phyloP scores from a whole-genome alignment of 2,113 vertebrate species.

The Syngnathus typhle region DNA sequence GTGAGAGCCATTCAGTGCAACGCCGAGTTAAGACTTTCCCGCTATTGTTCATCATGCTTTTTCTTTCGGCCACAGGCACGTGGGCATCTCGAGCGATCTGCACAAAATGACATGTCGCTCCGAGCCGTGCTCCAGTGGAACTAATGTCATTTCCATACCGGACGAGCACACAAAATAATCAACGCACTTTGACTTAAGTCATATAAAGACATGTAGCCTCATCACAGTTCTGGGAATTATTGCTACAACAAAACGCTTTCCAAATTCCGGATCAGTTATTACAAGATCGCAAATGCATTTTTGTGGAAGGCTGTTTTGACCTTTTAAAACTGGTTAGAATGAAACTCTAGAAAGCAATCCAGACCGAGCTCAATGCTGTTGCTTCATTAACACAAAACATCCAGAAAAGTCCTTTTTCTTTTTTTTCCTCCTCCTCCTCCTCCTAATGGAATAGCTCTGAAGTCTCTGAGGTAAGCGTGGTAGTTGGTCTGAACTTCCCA shows the following conservation, averaged over 20 bases:
- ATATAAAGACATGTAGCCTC: constrained; percentile 50
- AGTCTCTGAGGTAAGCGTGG: constrained; percentile 63
- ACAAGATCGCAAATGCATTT: constrained; percentile 55
- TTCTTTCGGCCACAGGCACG: constrained; percentile 57
- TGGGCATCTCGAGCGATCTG: constrained; percentile 49
- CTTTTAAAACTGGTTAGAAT: constrained; percentile 24
- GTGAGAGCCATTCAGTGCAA: constrained; percentile 62
- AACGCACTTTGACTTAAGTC: constrained; percentile 61
- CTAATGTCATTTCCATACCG: constrained; percentile 37
- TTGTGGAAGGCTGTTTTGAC: constrained; percentile 44
- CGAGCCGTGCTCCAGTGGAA: constrained; percentile 42
- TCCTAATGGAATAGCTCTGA: constrained; percentile 42
- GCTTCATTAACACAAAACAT: constrained; percentile 31
- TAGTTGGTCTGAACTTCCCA: constrained; percentile 58
- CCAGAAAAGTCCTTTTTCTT: constrained; percentile 55
- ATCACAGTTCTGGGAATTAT: constrained; percentile 66
- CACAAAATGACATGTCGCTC: constrained; percentile 45
- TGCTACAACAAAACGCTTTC: constrained; percentile 60
- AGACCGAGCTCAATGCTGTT: constrained; percentile 21
- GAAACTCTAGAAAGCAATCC: constrained; percentile 27
- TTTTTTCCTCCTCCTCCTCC: neutral
- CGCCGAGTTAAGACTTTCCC: constrained; percentile 60
- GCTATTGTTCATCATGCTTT: constrained; percentile 42
- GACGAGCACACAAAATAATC: constrained; percentile 44
- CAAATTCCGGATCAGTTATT: constrained; percentile 50